Conservation (phyloP, 2,113 vertebrate species). For the Anthoscopus minutus region DNA sequence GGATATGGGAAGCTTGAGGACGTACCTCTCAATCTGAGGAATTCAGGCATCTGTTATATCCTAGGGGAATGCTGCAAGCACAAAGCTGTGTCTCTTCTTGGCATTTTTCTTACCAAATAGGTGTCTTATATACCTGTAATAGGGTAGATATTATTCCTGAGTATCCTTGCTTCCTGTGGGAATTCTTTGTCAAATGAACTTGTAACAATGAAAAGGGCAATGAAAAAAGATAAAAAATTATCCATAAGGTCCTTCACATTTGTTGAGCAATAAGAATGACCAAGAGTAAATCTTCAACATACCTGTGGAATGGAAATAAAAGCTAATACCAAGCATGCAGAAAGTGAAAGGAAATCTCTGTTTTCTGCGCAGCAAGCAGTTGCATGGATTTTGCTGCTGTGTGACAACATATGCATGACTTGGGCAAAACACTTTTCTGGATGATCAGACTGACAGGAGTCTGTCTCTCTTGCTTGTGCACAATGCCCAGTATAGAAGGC, state of each 20-base stretch:
- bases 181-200: not conserved
- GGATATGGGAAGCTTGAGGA: not conserved
- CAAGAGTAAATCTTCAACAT: not conserved
- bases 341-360: not conserved
- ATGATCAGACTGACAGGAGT: not conserved
- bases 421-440: not conserved
- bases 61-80: not conserved
- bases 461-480: not conserved
- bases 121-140: not conserved
- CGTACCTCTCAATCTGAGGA: not conserved
- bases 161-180: not conserved
- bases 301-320: not conserved
- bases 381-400: not conserved
- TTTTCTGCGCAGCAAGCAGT: not conserved
- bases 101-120: not conserved
- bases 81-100: not conserved
- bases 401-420: not conserved
- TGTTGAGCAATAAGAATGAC: not conserved
- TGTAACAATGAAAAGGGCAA: not conserved
- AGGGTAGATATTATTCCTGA: not conserved
- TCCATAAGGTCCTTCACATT: not conserved
- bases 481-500: not conserved
- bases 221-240: not conserved
- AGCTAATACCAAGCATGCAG: not conserved
- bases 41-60: not conserved